phyloP scores from a whole-genome alignment of 2,797 vertebrate genomes.

The Sternarchorhynchus goeldii region DNA sequence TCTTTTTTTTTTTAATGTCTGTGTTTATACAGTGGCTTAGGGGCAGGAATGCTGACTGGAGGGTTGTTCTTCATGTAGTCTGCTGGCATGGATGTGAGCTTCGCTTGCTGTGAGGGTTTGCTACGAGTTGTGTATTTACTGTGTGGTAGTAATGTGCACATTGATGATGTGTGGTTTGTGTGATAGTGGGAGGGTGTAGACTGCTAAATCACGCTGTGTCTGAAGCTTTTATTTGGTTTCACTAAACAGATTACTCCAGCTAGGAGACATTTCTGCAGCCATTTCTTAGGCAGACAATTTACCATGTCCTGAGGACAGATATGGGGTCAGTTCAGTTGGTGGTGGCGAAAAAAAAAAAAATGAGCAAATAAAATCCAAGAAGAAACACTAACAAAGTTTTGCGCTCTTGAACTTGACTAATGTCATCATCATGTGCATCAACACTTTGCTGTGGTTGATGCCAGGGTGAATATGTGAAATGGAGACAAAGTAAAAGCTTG shows the following conservation, averaged over 20 bases:
- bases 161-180: slow-evolving; percentile 14
- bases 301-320: background rate
- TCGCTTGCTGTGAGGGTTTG: slow-evolving; percentile 53
- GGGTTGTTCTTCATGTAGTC: slow-evolving; percentile 46
- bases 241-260: background rate
- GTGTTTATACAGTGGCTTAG: slow-evolving; percentile 25
- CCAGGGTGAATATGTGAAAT: slow-evolving; percentile 1
- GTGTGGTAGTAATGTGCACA: slow-evolving; percentile 26
- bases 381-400: background rate
- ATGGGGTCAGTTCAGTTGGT: background rate
- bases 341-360: too few relatives aligned
- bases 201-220: background rate
- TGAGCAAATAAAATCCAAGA: background rate
- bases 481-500: background rate
- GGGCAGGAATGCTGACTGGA: slow-evolving; percentile 13
- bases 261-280: background rate
- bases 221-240: background rate
- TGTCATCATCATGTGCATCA: background rate
- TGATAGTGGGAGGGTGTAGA: background rate
- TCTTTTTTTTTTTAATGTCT: background rate
- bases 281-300: background rate
- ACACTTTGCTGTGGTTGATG: background rate
- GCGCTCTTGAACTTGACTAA: background rate
- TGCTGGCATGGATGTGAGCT: slow-evolving; percentile 40
- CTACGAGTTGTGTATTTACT: slow-evolving; percentile 18